These are phyloP conservation scores for Neuroterus valhalla DNA, from an alignment of 1,140 invertebrate species.

Conservation along the genomic window DNA sequence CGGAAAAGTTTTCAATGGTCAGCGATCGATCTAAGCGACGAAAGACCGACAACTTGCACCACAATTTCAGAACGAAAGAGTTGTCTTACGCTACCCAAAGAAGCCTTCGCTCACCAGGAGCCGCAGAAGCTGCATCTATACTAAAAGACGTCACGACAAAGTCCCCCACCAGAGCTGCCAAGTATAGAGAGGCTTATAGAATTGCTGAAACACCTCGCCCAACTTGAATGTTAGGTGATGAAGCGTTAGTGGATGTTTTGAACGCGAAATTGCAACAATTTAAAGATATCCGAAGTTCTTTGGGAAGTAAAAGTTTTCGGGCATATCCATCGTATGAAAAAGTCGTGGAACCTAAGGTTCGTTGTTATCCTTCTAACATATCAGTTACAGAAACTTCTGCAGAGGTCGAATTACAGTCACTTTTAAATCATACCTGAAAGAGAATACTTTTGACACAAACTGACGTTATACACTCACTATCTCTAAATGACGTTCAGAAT, in stretches of 20 bases:
- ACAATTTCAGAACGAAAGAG: background rate
- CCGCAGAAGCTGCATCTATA: conserved; percentile 29
- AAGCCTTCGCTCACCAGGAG: conserved; percentile 33
- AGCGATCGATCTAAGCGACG: conserved; percentile 12
- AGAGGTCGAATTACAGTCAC: conserved; percentile 44
- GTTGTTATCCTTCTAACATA: conserved; percentile 37
- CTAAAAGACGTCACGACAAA: conserved; percentile 33
- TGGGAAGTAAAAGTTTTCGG: conserved; percentile 28
- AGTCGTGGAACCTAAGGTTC: conserved; percentile 39
- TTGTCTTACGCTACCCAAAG: conserved; percentile 33
- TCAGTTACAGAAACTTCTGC: conserved; percentile 39
- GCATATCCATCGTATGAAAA: conserved; percentile 39
- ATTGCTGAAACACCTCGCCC: conserved; percentile 16
- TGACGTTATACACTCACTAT: conserved; percentile 42
- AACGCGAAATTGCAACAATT: conserved; percentile 25
- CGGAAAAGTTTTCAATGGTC: background rate
- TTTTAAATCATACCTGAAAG: conserved; percentile 44
- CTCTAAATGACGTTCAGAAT: conserved; percentile 25
- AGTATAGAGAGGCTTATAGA: conserved; percentile 31
- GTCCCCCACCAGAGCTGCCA: conserved; percentile 31
- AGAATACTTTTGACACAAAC: conserved; percentile 37
- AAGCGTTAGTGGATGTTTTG: conserved; percentile 34
- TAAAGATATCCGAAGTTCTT: conserved; percentile 29
- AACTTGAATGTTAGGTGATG: conserved; percentile 32
- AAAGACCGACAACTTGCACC: background rate